phyloP scores from a whole-genome alignment of 2,797 vertebrate genomes.

The Sphaeramia orbicularis region DNA sequence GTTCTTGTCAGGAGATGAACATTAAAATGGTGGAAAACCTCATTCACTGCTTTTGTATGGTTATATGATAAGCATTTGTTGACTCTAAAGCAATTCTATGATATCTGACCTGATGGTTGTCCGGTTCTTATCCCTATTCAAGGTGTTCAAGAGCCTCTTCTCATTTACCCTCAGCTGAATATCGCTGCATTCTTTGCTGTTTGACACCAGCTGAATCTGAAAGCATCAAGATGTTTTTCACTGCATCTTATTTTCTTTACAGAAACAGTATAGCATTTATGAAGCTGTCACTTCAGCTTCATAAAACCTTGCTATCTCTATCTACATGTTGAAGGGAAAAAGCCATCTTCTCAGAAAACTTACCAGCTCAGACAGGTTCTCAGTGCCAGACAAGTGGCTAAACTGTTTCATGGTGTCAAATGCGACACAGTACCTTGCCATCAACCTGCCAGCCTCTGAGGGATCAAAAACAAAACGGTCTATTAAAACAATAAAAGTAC shows the following conservation, averaged over 20 bases:
- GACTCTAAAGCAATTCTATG: background rate
- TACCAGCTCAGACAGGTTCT: constrained; percentile 95
- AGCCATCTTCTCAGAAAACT: constrained; percentile 22
- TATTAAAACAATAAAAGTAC: background rate
- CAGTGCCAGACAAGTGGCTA: constrained; percentile 88
- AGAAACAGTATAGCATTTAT: too few relatives aligned
- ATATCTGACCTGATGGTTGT: constrained; percentile 91
- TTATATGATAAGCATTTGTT: constrained; percentile 1
- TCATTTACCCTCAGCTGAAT: constrained; percentile 94
- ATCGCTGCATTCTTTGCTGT: constrained; percentile 91
- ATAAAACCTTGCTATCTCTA: background rate
- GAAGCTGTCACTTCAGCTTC: too few relatives aligned
- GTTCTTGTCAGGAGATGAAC: too few relatives aligned
- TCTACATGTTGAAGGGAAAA: constrained; percentile 2
- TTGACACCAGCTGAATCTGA: constrained; percentile 91
- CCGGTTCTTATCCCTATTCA: constrained; percentile 95
- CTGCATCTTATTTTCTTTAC: background rate
- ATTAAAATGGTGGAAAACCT: background rate
- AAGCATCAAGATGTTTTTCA: constrained; percentile 26
- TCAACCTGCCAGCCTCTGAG: constrained; percentile 92
- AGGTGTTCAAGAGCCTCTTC: constrained; percentile 91
- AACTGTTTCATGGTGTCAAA: constrained; percentile 97
- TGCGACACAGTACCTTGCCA: constrained; percentile 95
- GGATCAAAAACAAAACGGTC: constrained; percentile 11
- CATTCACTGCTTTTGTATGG: background rate